Base-by-base conservation (phyloP, 2,797 vertebrate genomes). In the Odontamblyopus rebecca region DNA sequence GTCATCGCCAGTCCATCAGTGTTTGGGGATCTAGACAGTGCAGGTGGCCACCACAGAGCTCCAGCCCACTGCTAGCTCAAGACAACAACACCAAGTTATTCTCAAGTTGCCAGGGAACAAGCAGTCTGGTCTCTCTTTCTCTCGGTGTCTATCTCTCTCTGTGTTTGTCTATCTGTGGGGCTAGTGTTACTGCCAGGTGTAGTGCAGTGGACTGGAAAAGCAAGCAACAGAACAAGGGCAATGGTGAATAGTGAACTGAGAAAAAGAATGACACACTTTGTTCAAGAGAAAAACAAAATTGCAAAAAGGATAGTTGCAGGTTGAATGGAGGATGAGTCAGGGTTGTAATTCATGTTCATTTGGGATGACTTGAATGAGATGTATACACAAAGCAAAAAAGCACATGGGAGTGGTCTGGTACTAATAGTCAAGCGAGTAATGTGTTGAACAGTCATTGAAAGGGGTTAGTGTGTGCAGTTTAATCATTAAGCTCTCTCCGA, bases 21-120 rank as follows among this genome's bases (percentile, higher is more conserved):
- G 85, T 62, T 62, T 62, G 87, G 88, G 83, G 70, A 89, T 83
- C 85, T 88, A 92, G 90, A 91, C 91, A 82, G 89, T 80, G 78
- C 90, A 91, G 87, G 89, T 89, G 91, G 90, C 91, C 80, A 76
- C 81, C 78, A 79, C 78, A 75, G 30, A 61, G 87, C 90, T 88
- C 87, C 88, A 87, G 86, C 86, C 82, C 70, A 77, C 86, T 83
- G 90, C 84, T 89, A 88, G 67, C 74, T 89, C 83, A n/a, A 80
- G 77, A 78, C 82, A 93, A 88, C 83, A 76, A 80, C 85, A 67
- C 63, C 13, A 67, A 57, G 54, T 65, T 84, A 72, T 83, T 83
- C 78, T 69, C 76, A 78, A 75, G 79, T 68, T 54, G 27, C 67
- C 8, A 5, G 9, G 29, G 71, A 80, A 80, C 70, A 50, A 2